Evolutionary conservation across 1,140 invertebrate species (phyloP).

Genomic region (Orius insidiosus): DNA sequence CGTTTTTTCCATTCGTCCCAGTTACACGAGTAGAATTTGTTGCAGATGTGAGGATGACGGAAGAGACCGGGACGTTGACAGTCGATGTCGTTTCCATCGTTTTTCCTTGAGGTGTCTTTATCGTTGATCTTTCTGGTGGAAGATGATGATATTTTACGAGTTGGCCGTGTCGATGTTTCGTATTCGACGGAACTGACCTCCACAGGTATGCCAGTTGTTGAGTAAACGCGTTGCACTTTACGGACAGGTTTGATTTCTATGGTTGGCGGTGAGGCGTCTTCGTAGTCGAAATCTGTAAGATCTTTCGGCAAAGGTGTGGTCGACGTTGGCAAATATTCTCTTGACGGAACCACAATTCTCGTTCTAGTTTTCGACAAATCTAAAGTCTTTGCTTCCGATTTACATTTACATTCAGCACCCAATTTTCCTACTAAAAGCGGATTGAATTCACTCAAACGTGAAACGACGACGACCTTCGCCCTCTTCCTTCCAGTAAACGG

Average conservation of each 20-base stretch:
- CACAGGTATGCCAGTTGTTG: conserved; percentile 9
- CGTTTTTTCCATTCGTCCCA: conserved; percentile 64
- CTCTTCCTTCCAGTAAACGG: conserved; percentile 17
- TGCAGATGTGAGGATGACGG: conserved; percentile 62
- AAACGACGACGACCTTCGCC: conserved; percentile 31
- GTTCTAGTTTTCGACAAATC: conserved; percentile 24
- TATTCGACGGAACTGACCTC: conserved; percentile 8
- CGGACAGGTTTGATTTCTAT: conserved; percentile 19
- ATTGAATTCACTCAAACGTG: conserved; percentile 43
- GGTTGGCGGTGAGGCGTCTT: conserved; percentile 4
- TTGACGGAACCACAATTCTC: neutral
- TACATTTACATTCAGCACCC: conserved; percentile 53
- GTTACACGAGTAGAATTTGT: conserved; percentile 70
- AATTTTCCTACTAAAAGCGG: conserved; percentile 49
- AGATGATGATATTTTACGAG: neutral
- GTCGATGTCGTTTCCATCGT: conserved; percentile 25
- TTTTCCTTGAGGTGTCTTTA: neutral
- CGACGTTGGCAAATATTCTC: conserved; percentile 5
- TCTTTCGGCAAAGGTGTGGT: conserved; percentile 9
- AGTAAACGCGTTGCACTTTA: conserved; percentile 10
- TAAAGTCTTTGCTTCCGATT: conserved; percentile 35
- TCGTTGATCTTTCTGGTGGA: conserved; percentile 1
- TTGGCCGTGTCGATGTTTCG: conserved; percentile 5
- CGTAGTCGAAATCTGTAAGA: conserved; percentile 3
- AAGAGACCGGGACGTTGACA: conserved; percentile 65